Conservation (phyloP, 2,797 vertebrate species). For the Apodemus agrarius region DNA sequence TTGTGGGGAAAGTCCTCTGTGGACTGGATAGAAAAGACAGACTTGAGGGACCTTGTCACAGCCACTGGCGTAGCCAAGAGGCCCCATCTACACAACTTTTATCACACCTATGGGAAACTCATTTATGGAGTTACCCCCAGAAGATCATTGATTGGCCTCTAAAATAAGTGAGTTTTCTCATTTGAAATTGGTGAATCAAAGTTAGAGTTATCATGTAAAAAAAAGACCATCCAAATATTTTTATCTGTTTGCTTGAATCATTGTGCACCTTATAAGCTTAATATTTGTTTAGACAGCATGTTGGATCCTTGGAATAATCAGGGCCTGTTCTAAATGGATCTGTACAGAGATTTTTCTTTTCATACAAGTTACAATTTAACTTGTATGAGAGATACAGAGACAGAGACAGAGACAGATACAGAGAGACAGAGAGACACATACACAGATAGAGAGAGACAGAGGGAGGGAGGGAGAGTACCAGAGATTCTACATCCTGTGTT, state of each 20-base stretch:
- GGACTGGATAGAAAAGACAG: not conserved
- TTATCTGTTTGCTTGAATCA: conserved; percentile 7
- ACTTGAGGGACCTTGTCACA: not conserved
- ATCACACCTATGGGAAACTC: not conserved
- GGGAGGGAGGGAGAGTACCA: not conserved
- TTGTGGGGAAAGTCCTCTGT: not conserved
- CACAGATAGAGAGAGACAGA: not conserved
- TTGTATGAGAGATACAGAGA: no score
- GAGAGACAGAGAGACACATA: not conserved
- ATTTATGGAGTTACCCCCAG: not conserved
- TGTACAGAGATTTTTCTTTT: not conserved
- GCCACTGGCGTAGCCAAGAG: not conserved
- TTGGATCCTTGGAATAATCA: not conserved
- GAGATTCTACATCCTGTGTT: not conserved
- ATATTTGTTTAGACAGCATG: not conserved
- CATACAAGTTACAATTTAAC: not conserved
- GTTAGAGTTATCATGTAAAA: not conserved
- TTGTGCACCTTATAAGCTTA: not conserved
- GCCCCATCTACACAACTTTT: not conserved
- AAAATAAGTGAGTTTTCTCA: not conserved
- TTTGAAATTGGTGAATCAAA: not conserved
- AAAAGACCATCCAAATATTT: not conserved
- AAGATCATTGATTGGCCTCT: not conserved
- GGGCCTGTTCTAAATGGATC: not conserved
- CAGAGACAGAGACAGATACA: not conserved